Base-by-base conservation (phyloP, 2,113 vertebrate genomes). In the Centropristis striata region DNA sequence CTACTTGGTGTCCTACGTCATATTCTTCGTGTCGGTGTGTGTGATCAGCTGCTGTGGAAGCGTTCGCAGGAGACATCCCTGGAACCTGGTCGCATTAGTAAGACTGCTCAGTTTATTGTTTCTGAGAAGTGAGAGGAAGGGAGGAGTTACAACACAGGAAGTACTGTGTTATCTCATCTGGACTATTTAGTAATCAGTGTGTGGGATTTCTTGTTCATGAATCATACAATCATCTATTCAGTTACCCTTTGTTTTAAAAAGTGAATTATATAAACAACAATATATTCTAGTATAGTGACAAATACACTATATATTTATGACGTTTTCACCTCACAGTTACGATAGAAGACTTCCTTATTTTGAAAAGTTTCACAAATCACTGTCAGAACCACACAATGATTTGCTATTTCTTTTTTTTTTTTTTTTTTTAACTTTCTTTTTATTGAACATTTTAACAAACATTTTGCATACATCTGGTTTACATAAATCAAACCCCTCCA, bases 71-170 rank as follows among this genome's bases (percentile, higher is more conserved):
- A 96, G 95, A 80, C 97, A 98, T 81, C 97, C 97, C 16, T 99
- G 97, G 98, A 99, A 99, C 88, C 93, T 99, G 9, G 75, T 98
- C 9, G 97, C 97, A 0, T 88, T 99, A 95, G 98, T 98, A 93
- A 66, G 86, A 8, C 18, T 20, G 14, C 44, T 60, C 15, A 18
- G 6, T n/a, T 47, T 57, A 54, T 65, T 15, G 1, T 75, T 54
- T 41, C 18, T 18, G 3, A n/a, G 47, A 32, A 73, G 69, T 23
- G 0, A 5, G 20, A 21, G 25, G n/a, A 11, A 8, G 5, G 10
- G 49, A 21, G 21, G 23, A 42, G 28, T 41, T 41, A 3, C 21
- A 44, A n/a, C 2, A 28, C 12, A 59, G 47, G 41, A 50, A 36
- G 16, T 46, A 5, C 25, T 6, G 1, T 47, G 53, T 28, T 68